These are phyloP conservation scores for Phyllotreta striolata DNA, from an alignment of 2,888 invertebrate species.

Conservation along the genomic window DNA sequence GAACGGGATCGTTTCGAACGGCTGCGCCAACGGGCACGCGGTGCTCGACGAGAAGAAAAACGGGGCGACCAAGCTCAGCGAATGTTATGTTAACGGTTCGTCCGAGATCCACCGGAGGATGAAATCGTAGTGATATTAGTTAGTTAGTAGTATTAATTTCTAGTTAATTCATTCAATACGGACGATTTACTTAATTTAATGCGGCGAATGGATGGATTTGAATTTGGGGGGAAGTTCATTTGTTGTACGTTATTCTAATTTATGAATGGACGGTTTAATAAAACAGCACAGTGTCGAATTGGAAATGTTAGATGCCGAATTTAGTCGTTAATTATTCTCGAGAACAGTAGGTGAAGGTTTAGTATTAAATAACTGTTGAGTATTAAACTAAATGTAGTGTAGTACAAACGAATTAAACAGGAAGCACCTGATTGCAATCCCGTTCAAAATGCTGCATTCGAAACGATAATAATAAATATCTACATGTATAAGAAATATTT, in stretches of 20 bases:
- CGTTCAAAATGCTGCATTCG: constrained; percentile 19
- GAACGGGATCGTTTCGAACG: constrained; percentile 27
- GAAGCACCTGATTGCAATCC: constrained; percentile 23
- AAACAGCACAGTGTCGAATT: constrained; percentile 1
- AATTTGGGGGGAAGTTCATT: constrained; percentile 10
- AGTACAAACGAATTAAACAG: constrained; percentile 15
- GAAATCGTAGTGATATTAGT: constrained; percentile 52
- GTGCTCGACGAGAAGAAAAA: constrained; percentile 32
- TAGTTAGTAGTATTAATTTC: constrained; percentile 32
- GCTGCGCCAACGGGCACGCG: constrained; percentile 38
- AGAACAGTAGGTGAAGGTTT: constrained; percentile 3
- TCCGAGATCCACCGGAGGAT: constrained; percentile 54
- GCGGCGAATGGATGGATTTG: constrained; percentile 12
- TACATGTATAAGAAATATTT: background rate
- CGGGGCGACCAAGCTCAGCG: constrained; percentile 55
- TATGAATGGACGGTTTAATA: too few species aligned
- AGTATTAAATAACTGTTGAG: constrained; percentile 4
- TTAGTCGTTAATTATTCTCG: background rate
- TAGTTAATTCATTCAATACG: constrained; percentile 25
- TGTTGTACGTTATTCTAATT: too few species aligned
- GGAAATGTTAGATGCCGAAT: background rate
- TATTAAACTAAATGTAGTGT: background rate
- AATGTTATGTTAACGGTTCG: constrained; percentile 64
- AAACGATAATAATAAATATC: background rate
- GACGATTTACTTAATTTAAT: constrained; percentile 37